phyloP scores from a whole-genome alignment of 2,797 vertebrate species.

The Hirundo rustica region DNA sequence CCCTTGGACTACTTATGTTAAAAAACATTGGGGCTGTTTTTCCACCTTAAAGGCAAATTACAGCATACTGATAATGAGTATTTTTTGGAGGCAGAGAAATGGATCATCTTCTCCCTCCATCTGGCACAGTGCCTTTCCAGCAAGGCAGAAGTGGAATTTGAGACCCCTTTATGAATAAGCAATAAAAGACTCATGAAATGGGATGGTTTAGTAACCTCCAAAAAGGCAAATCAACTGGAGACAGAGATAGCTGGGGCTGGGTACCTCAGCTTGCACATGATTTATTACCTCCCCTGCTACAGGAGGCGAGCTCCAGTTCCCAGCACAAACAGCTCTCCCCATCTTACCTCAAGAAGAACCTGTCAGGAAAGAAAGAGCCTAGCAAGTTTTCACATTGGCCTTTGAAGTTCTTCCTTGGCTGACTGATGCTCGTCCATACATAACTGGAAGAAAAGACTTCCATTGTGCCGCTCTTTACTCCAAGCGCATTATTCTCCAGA shows the following conservation, averaged over 20 bases:
- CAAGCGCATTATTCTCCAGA: conserved; percentile 27
- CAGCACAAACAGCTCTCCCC: background rate
- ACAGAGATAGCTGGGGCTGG: background rate
- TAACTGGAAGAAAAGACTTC: conserved; percentile 52
- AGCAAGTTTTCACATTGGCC: background rate
- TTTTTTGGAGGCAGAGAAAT: background rate
- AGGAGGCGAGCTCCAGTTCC: background rate
- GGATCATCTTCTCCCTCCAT: background rate
- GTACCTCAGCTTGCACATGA: background rate
- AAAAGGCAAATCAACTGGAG: background rate
- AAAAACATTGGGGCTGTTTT: background rate
- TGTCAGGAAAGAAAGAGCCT: background rate
- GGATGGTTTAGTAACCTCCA: background rate
- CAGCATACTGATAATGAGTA: background rate
- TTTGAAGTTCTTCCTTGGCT: conserved; percentile 57
- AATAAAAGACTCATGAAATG: background rate
- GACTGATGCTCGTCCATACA: conserved; percentile 55
- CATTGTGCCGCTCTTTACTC: conserved; percentile 20
- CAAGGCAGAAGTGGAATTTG: background rate
- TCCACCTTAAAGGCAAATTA: background rate
- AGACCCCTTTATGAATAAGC: background rate
- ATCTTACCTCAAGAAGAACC: conserved; percentile 41
- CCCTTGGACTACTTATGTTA: background rate
- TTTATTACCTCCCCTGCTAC: background rate
- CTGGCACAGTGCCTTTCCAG: background rate